These are phyloP conservation scores for Todiramphus chloris DNA, from an alignment of 2,113 vertebrate genomes.

Conservation along the genomic window DNA sequence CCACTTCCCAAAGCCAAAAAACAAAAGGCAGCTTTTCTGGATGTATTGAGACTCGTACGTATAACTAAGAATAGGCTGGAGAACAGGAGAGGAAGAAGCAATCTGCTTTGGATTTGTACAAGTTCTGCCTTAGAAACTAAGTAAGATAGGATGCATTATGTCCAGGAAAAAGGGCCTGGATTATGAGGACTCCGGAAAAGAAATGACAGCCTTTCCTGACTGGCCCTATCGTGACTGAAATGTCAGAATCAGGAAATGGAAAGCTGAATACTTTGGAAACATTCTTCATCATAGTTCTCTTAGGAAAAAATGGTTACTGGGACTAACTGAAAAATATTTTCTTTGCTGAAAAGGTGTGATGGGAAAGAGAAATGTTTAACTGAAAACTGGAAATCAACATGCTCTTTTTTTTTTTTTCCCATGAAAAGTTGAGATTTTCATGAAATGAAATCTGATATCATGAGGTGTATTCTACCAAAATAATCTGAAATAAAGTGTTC, in stretches of 20 bases:
- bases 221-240: not conserved
- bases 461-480: not conserved
- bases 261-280: constrained; percentile 27
- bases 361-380: not conserved
- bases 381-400: not conserved
- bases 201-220: not conserved
- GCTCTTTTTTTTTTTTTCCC: not conserved
- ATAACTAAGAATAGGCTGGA: constrained; percentile 28
- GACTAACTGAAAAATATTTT: not conserved
- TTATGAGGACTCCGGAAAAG: not conserved
- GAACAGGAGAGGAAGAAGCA: not conserved
- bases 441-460: not conserved
- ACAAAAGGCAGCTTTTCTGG: constrained; percentile 5
- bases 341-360: not conserved
- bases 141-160: not conserved
- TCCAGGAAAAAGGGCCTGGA: not conserved
- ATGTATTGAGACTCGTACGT: not conserved
- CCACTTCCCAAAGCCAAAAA: constrained; percentile 38
- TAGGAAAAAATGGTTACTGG: constrained; percentile 4
- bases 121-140: not conserved
- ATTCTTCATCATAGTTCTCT: not conserved
- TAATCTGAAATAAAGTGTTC: not conserved
- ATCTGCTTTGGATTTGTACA: not conserved
- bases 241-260: constrained; percentile 21
- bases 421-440: not conserved